Percentiles rank a stretch among this genome's conserved stretches.
Evolutionary conservation across 2,888 invertebrate species (phyloP).

Genomic region (Dasysyrphus tricinctus): DNA sequence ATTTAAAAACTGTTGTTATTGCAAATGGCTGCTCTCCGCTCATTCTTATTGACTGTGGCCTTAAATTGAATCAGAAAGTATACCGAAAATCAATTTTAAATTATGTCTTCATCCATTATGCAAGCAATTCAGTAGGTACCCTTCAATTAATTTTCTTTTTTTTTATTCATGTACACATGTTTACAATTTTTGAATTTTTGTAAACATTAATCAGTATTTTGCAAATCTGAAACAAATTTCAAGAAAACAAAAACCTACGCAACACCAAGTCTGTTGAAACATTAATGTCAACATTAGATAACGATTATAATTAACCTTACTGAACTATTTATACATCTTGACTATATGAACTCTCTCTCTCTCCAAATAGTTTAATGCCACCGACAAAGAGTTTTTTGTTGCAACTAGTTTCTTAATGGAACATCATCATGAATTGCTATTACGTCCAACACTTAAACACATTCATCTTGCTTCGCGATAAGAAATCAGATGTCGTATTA

Average conservation of each 20-base stretch:
- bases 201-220: neutral
- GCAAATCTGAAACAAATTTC: neutral
- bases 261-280: neutral
- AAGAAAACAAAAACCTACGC: neutral
- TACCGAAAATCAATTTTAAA: too few relatives aligned
- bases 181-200: too few relatives aligned
- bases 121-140: too few relatives aligned
- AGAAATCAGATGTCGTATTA: slow-evolving; percentile 12
- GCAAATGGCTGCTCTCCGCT: too few relatives aligned
- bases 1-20: too few relatives aligned
- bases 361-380: slow-evolving; percentile 11
- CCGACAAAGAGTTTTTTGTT: neutral
- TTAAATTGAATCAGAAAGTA: too few relatives aligned
- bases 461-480: slow-evolving; percentile 12
- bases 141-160: too few relatives aligned
- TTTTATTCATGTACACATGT: too few relatives aligned
- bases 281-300: neutral
- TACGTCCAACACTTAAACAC: slow-evolving; percentile 6
- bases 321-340: slow-evolving; percentile 3
- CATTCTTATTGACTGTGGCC: too few relatives aligned
- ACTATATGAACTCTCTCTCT: slow-evolving; percentile 7
- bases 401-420: neutral
- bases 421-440: neutral
- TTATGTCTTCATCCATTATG: too few relatives aligned
- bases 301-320: slow-evolving; percentile 12